These are phyloP conservation scores for Nudaria mundana DNA, from an alignment of 2,888 invertebrate genomes.

Conservation along the genomic window DNA sequence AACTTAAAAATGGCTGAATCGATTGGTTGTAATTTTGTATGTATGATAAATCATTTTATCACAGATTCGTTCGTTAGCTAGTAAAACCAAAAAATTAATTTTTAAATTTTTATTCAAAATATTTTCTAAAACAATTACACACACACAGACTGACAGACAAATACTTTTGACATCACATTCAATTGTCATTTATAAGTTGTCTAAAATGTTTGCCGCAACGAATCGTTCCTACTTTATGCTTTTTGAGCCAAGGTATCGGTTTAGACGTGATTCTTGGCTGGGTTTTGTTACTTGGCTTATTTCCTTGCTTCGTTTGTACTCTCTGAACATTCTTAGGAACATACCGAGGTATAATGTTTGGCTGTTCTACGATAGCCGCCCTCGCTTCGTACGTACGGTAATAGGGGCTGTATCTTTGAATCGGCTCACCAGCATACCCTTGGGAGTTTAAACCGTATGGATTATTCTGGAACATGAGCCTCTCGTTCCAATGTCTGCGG, in stretches of 20 bases:
- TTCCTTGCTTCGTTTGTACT: neutral
- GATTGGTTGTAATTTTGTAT: too few relatives aligned
- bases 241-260: constrained; percentile 52
- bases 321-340: neutral
- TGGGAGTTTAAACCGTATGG: constrained; percentile 8
- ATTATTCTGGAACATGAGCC: constrained; percentile 41
- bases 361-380: constrained; percentile 30
- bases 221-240: constrained; percentile 39
- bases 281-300: neutral
- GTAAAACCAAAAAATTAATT: neutral
- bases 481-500: constrained; percentile 55
- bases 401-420: constrained; percentile 19
- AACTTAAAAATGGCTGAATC: too few relatives aligned
- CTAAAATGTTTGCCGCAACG: constrained; percentile 55
- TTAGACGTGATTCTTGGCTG: constrained; percentile 7
- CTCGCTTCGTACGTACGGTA: constrained; percentile 49
- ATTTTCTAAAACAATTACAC: constrained; percentile 4
- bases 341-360: constrained; percentile 2
- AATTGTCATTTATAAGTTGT: constrained; percentile 46
- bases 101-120: constrained; percentile 31
- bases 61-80: too few relatives aligned
- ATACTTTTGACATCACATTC: constrained; percentile 20
- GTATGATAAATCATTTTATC: too few relatives aligned
- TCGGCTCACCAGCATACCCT: constrained; percentile 12
- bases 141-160: constrained; percentile 27